Evolutionary conservation across 2,888 invertebrate genomes (phyloP).

Genomic region (Tetranychus truncatus): DNA sequence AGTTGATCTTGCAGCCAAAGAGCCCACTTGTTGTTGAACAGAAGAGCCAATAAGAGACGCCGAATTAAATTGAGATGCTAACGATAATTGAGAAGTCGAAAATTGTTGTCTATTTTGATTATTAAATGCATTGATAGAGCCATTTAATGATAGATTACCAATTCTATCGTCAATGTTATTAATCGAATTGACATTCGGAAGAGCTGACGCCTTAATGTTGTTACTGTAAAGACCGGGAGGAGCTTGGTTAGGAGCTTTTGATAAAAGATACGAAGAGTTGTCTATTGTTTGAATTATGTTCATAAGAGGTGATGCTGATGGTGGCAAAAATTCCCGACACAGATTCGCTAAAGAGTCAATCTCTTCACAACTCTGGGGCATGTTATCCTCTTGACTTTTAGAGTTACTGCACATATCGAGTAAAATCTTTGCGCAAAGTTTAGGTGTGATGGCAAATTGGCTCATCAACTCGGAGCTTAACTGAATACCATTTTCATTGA

Average conservation of each 20-base stretch:
- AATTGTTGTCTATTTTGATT: background rate
- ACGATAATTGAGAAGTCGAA: background rate
- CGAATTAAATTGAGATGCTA: background rate
- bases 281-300: constrained; percentile 22
- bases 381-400: background rate
- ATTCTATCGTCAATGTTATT: background rate
- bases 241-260: background rate
- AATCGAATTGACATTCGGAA: background rate
- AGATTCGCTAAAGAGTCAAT: constrained; percentile 21
- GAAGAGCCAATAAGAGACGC: background rate
- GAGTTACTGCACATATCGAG: constrained; percentile 15
- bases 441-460: constrained; percentile 20
- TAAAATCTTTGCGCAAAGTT: constrained; percentile 18
- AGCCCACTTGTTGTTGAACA: background rate
- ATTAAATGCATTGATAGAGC: background rate
- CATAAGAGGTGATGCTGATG: constrained; percentile 18
- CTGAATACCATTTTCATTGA: constrained; percentile 20
- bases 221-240: background rate
- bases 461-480: constrained; percentile 16
- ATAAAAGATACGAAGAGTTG: constrained; percentile 12
- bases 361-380: constrained; percentile 15
- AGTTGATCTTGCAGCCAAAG: background rate
- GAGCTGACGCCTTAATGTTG: background rate
- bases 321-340: constrained; percentile 18
- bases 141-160: background rate